These are phyloP conservation scores for Macrosteles quadrilineatus DNA, from an alignment of 1,140 invertebrate genomes.

Conservation along the genomic window DNA sequence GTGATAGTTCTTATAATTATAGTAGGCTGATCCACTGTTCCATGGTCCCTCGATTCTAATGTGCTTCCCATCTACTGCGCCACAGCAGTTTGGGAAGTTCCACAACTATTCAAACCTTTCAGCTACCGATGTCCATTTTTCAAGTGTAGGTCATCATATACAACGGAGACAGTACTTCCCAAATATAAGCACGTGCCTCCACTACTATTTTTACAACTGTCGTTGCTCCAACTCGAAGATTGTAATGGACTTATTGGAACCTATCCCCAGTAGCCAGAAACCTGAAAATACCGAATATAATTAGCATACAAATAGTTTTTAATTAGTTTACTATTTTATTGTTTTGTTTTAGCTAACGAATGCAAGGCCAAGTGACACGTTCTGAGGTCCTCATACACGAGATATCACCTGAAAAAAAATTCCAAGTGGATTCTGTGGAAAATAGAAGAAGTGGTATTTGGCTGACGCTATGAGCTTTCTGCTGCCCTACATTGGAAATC, in stretches of 20 bases:
- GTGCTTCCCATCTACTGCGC: slow-evolving; percentile 31
- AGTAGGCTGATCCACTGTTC: slow-evolving; percentile 47
- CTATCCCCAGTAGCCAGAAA: slow-evolving; percentile 25
- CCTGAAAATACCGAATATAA: slow-evolving; percentile 25
- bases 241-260: slow-evolving; percentile 29
- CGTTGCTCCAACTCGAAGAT: slow-evolving; percentile 29
- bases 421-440: slow-evolving; percentile 24
- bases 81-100: slow-evolving; percentile 46
- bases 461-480: slow-evolving; percentile 32
- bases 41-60: slow-evolving; percentile 26
- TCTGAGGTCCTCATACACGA: slow-evolving; percentile 20
- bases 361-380: slow-evolving; percentile 28
- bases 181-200: slow-evolving; percentile 14
- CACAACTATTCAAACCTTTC: slow-evolving; percentile 46
- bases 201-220: slow-evolving; percentile 29
- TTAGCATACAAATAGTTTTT: slow-evolving; percentile 8
- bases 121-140: slow-evolving; percentile 37
- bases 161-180: slow-evolving; percentile 11
- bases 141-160: slow-evolving; percentile 30
- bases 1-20: slow-evolving; percentile 52
- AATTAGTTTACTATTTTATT: background rate
- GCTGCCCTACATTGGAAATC: background rate
- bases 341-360: slow-evolving; percentile 17
- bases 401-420: slow-evolving; percentile 31
- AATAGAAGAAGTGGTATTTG: slow-evolving; percentile 28